Conservation (phyloP, 2,888 invertebrate genomes). For the Eueremaeus valkanovi region DNA sequence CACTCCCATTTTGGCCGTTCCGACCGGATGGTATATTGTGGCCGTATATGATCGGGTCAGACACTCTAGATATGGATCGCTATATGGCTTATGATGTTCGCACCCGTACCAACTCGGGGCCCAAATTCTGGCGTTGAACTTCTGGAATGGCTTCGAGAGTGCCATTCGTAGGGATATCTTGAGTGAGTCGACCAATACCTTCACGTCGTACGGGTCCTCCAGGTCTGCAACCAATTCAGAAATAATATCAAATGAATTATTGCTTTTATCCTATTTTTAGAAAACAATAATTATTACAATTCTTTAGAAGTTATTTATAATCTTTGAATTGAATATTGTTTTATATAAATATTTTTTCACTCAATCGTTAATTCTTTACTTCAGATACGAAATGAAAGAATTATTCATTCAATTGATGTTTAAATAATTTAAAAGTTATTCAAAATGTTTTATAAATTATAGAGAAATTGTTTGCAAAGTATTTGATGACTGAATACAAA, state of each 20-base stretch:
- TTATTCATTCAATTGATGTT: background rate
- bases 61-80: conserved; percentile 50
- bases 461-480: background rate
- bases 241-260: background rate
- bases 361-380: background rate
- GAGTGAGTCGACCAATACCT: conserved; percentile 52
- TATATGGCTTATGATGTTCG: conserved; percentile 49
- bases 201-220: conserved; percentile 66
- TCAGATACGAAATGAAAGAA: background rate
- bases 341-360: background rate
- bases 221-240: conserved; percentile 16
- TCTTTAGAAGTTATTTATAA: background rate
- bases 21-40: conserved; percentile 46
- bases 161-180: conserved; percentile 44
- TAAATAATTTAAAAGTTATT: background rate
- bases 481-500: too few relatives aligned
- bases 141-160: conserved; percentile 42
- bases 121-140: conserved; percentile 41
- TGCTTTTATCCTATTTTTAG: too few relatives aligned
- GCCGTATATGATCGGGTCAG: conserved; percentile 45
- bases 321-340: background rate
- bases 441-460: background rate
- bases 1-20: conserved; percentile 45
- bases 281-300: too few relatives aligned
- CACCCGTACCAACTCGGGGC: conserved; percentile 58